Evolutionary conservation across 2,888 invertebrate genomes (phyloP).

Genomic region (Stratiomys singularior): DNA sequence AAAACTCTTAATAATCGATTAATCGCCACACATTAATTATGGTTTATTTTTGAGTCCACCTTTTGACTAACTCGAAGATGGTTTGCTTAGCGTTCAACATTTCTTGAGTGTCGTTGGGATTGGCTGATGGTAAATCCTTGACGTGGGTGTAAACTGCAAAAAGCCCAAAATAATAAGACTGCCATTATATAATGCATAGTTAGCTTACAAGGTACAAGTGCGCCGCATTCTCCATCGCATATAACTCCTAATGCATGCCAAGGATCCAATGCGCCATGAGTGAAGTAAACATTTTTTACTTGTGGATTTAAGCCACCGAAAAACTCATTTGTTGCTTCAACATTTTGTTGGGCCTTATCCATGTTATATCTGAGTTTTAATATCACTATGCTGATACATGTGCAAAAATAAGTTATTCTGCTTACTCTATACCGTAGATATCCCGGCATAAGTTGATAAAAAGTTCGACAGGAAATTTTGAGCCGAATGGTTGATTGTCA

Average conservation of each 20-base stretch:
- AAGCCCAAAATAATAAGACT: constrained; percentile 19
- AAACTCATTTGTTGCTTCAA: constrained; percentile 60
- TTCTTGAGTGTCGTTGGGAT: constrained; percentile 56
- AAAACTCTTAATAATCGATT: no score
- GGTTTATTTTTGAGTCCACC: constrained; percentile 51
- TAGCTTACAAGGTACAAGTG: neutral
- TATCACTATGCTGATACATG: neutral
- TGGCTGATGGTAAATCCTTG: constrained; percentile 59
- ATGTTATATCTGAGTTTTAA: constrained; percentile 16
- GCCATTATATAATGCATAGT: neutral
- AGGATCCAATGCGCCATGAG: constrained; percentile 67
- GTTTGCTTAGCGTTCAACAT: constrained; percentile 60
- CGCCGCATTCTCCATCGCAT: neutral
- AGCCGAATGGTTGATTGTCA: constrained; percentile 70
- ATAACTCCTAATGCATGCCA: constrained; percentile 66
- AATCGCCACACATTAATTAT: no score
- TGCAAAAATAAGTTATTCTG: neutral
- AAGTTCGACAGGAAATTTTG: constrained; percentile 66
- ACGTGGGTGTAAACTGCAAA: constrained; percentile 60
- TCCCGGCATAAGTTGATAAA: constrained; percentile 60
- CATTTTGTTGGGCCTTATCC: constrained; percentile 53
- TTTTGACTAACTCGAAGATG: constrained; percentile 47
- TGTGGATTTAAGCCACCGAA: constrained; percentile 64
- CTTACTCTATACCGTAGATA: constrained; percentile 55
- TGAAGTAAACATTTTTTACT: constrained; percentile 64